These are phyloP conservation scores for Porites evermanni DNA, from an alignment of 92 coral and sea anemone species.

Conservation along the genomic window DNA sequence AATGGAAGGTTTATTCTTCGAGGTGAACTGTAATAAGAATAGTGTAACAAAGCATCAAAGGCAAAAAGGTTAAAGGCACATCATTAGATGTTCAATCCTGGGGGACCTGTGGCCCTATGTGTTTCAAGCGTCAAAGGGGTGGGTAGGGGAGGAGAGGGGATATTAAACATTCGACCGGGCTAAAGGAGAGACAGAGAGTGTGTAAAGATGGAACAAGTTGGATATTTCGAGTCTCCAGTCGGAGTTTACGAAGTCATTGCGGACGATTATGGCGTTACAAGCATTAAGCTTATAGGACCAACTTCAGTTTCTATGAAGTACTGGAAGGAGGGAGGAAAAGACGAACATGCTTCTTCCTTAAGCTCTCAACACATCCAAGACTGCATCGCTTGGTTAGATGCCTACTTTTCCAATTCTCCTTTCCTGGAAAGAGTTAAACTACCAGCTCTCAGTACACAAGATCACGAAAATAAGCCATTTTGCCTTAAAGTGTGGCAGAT, in stretches of 20 bases:
- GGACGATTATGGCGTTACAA: conserved; percentile 71
- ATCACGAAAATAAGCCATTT: conserved; percentile 72
- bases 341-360: background rate
- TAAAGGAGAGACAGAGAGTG: too few species aligned
- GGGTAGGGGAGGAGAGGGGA: too few species aligned
- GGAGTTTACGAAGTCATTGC: conserved; percentile 80
- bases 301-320: background rate
- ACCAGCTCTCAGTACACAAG: conserved; percentile 74
- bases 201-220: conserved; percentile 35
- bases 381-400: conserved; percentile 78
- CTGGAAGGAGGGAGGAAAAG: background rate
- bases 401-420: conserved; percentile 75
- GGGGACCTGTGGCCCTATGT: too few species aligned
- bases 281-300: conserved; percentile 45
- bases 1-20: too few species aligned
- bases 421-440: conserved; percentile 45
- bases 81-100: too few species aligned
- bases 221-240: conserved; percentile 69
- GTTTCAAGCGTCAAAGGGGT: too few species aligned
- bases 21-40: too few species aligned
- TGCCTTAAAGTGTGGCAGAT: conserved; percentile 90
- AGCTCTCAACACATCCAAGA: conserved; percentile 67
- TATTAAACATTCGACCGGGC: too few species aligned
- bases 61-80: too few species aligned
- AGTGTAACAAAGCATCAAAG: too few species aligned